Conservation (phyloP, 2,888 invertebrate species). For the Belgica antarctica region DNA sequence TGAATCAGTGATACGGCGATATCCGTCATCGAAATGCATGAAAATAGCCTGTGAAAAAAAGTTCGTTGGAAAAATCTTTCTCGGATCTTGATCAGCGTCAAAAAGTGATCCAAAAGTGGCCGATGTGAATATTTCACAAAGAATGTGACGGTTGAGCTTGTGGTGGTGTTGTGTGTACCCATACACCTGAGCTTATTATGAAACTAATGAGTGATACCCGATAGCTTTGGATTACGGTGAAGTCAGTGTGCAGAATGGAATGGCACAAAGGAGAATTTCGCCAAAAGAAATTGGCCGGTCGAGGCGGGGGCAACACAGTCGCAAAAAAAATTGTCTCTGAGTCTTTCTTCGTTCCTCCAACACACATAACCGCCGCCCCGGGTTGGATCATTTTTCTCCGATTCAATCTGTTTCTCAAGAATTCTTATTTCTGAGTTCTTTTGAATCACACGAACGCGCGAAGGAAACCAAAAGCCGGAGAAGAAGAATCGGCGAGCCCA, state of each 20-base stretch:
- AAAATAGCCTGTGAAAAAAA: not conserved
- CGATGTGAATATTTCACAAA: slow-evolving; percentile 39
- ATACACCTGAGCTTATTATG: slow-evolving; percentile 35
- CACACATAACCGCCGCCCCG: not conserved
- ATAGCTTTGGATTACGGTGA: not conserved
- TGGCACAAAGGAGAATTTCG: no score
- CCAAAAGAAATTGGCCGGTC: not conserved
- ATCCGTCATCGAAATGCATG: no score
- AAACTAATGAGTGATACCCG: slow-evolving; percentile 24
- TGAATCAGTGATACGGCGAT: not conserved
- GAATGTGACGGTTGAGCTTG: slow-evolving; percentile 22
- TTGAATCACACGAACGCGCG: not conserved
- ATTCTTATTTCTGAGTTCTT: slow-evolving; percentile 2
- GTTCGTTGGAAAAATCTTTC: not conserved
- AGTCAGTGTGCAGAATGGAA: no score
- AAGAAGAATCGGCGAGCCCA: slow-evolving; percentile 13
- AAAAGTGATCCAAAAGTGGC: slow-evolving; percentile 8
- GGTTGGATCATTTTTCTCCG: slow-evolving; percentile 23
- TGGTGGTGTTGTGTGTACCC: slow-evolving; percentile 29
- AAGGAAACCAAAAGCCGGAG: not conserved
- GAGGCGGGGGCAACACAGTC: slow-evolving; percentile 1
- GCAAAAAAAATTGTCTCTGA: not conserved
- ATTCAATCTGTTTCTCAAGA: not conserved
- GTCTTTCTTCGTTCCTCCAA: no score
- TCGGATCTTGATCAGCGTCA: slow-evolving; percentile 7